Percentiles rank a stretch among this genome's conserved stretches.
These are phyloP conservation scores for Poeciliopsis turrubarensis DNA, from an alignment of 2,113 vertebrate species.

Conservation along the genomic window DNA sequence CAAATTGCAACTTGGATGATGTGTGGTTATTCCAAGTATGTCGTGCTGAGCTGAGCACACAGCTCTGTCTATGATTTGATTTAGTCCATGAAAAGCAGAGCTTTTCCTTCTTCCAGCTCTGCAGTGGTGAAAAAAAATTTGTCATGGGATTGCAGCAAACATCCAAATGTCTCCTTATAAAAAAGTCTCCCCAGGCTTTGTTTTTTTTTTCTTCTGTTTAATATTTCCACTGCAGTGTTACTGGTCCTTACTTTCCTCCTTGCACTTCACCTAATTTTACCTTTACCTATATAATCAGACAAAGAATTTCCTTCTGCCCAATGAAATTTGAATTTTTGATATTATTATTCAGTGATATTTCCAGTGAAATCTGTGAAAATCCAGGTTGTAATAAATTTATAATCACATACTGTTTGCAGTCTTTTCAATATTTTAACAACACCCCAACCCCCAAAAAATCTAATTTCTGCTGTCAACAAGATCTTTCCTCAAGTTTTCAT, in stretches of 20 bases:
- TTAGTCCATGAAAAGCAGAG: conserved; percentile 14
- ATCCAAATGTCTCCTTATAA: conserved; percentile 21
- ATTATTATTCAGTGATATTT: not conserved
- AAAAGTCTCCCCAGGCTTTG: conserved; percentile 39
- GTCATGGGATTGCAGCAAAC: conserved; percentile 10
- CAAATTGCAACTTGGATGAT: conserved; percentile 1
- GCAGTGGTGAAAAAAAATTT: not conserved
- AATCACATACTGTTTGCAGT: not conserved
- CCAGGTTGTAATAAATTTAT: not conserved
- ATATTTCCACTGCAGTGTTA: not conserved
- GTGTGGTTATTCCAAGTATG: conserved; percentile 10
- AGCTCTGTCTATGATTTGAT: not conserved
- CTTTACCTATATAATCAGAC: not conserved
- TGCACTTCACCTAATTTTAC: not conserved
- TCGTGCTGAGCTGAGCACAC: not conserved
- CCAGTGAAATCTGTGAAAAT: not conserved
- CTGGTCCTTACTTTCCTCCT: conserved; percentile 3
- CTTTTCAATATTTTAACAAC: conserved; percentile 3
- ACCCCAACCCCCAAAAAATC: not conserved
- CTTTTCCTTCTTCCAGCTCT: not conserved
- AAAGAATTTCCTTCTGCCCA: not conserved
- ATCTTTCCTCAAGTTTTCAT: conserved; percentile 24
- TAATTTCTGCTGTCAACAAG: not conserved
- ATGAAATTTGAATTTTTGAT: not conserved
- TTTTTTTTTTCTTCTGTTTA: conserved; percentile 5